These are phyloP conservation scores for Psammodynastes pulverulentus DNA, from an alignment of 2,113 vertebrate species.

Conservation along the genomic window DNA sequence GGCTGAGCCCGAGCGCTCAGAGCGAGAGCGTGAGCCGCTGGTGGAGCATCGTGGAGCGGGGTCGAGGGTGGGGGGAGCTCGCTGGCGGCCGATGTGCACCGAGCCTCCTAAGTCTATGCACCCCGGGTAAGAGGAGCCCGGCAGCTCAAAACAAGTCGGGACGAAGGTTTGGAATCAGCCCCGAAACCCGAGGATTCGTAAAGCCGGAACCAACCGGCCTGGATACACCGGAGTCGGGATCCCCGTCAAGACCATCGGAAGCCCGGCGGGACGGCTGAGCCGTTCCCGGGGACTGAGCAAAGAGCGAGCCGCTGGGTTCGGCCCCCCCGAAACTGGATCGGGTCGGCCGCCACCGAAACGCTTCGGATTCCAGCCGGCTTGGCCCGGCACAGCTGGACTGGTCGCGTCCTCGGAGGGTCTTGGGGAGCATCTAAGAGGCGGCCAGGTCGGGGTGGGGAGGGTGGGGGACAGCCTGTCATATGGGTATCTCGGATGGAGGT, in stretches of 20 bases:
- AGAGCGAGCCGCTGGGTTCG: background rate
- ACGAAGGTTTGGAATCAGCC: background rate
- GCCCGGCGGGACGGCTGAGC: background rate
- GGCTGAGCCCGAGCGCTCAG: constrained; percentile 44
- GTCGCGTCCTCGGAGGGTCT: too few species aligned
- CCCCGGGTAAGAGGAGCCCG: background rate
- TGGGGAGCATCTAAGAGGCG: background rate
- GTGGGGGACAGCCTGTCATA: background rate
- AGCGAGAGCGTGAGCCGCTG: constrained; percentile 15
- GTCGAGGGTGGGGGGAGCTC: background rate
- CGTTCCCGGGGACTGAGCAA: background rate
- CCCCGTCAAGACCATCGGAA: background rate
- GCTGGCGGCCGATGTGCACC: background rate
- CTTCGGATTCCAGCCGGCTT: background rate
- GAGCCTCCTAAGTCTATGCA: background rate
- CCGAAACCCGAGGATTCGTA: background rate
- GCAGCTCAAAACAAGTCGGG: background rate
- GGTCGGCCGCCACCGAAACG: background rate
- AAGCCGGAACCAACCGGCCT: background rate
- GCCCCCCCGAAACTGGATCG: background rate
- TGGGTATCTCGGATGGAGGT: background rate
- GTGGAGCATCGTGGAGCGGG: background rate
- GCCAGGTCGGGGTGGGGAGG: background rate
- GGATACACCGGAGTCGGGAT: background rate
- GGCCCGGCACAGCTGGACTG: background rate